Evolutionary conservation across 2,888 invertebrate genomes (phyloP).

Genomic region (Xestoiulus laeticollis): DNA sequence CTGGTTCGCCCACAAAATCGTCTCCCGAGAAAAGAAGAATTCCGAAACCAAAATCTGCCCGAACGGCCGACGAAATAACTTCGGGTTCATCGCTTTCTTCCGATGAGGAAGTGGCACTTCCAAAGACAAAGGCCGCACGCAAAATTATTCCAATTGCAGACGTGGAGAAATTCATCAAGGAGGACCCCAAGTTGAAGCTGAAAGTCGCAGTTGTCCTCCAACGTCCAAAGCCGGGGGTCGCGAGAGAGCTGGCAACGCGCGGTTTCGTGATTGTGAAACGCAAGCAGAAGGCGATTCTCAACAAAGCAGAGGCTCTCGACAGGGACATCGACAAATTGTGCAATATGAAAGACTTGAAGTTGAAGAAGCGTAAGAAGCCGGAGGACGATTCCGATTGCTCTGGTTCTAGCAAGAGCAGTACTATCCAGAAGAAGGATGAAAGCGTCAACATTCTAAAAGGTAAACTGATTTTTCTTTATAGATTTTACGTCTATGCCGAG

Average conservation of each 20-base stretch:
- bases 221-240: neutral
- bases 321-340: neutral
- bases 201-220: neutral
- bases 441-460: neutral
- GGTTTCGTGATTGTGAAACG: neutral
- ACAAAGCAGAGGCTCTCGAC: neutral
- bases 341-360: neutral
- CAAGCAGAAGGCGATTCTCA: neutral
- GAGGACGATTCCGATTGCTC: neutral
- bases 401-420: neutral
- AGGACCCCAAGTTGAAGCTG: constrained; percentile 42
- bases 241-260: neutral
- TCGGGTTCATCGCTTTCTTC: constrained; percentile 16
- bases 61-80: neutral
- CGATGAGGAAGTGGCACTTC: neutral
- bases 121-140: neutral
- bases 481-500: too few relatives aligned
- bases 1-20: neutral
- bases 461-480: neutral
- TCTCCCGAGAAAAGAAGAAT: neutral
- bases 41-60: constrained; percentile 19
- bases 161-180: neutral
- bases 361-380: neutral
- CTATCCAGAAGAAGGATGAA: neutral
- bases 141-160: constrained; percentile 7